Evolutionary conservation across 2,797 vertebrate genomes (phyloP).

Genomic region (Cottoperca gobio): DNA sequence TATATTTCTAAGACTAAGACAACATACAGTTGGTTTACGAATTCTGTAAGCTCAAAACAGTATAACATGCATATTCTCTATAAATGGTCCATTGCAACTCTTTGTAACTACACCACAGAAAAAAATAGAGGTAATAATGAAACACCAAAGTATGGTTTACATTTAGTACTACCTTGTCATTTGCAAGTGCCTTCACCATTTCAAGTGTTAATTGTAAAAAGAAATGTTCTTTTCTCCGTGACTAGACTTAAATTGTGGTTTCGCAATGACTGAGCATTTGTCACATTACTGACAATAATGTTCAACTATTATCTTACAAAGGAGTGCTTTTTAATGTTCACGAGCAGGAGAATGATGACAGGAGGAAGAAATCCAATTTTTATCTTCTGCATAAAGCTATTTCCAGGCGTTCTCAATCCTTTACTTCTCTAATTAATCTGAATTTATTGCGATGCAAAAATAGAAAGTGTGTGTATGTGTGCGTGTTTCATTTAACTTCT

Average conservation of each 20-base stretch:
- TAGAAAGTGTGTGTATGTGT: conserved; percentile 39
- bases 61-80: no score
- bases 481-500: conserved; percentile 19
- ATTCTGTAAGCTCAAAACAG: no score
- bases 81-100: no score
- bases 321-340: conserved; percentile 68
- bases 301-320: conserved; percentile 35
- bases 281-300: conserved; percentile 55
- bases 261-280: conserved; percentile 40
- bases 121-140: no score
- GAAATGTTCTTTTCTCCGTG: no score
- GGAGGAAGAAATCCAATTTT: conserved; percentile 60
- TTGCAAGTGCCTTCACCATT: no score
- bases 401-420: conserved; percentile 64
- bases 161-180: no score
- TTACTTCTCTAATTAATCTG: conserved; percentile 63
- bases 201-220: no score
- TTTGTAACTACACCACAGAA: no score
- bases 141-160: no score
- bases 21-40: no score
- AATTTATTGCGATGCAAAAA: conserved; percentile 65
- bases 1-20: no score
- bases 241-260: conserved; percentile 8
- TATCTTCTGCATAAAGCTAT: conserved; percentile 56
- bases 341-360: conserved; percentile 30